These are phyloP conservation scores for Oasisia sp. DNA, from an alignment of 2,888 invertebrate genomes.

Conservation along the genomic window DNA sequence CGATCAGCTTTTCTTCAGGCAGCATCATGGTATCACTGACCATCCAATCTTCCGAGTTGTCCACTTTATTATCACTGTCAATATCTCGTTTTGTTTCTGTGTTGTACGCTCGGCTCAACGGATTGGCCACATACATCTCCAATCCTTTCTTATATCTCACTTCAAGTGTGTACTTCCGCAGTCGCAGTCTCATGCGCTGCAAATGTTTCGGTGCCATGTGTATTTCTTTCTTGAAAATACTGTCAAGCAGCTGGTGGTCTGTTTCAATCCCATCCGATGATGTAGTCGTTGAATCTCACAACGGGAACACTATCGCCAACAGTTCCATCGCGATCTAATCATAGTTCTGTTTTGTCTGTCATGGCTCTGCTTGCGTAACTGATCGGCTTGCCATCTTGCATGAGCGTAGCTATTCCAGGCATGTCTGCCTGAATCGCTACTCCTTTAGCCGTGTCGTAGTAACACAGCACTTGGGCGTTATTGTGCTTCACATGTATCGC, in stretches of 20 bases:
- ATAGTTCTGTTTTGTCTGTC: neutral
- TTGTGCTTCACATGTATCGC: too few species aligned
- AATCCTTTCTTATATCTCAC: constrained; percentile 23
- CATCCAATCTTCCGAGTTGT: too few species aligned
- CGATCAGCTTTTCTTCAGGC: too few species aligned
- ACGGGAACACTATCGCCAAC: constrained; percentile 22
- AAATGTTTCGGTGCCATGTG: too few species aligned
- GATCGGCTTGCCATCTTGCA: constrained; percentile 20
- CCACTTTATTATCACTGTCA: too few species aligned
- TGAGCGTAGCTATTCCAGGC: constrained; percentile 19
- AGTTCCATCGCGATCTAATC: constrained; percentile 23
- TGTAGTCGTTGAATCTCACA: constrained; percentile 20
- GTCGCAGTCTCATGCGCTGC: constrained; percentile 26
- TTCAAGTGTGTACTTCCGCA: neutral
- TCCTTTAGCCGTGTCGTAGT: neutral
- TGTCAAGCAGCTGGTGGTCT: constrained; percentile 9
- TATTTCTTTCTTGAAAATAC: too few species aligned
- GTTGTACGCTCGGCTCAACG: neutral
- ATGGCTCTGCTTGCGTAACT: neutral
- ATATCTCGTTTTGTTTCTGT: too few species aligned
- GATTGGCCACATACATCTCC: constrained; percentile 8
- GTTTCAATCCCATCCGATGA: neutral
- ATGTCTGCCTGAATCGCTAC: neutral
- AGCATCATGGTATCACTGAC: too few species aligned
- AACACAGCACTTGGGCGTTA: too few species aligned